Evolutionary conservation across 1,140 invertebrate genomes (phyloP).

Genomic region (Cotesia glomerata): DNA sequence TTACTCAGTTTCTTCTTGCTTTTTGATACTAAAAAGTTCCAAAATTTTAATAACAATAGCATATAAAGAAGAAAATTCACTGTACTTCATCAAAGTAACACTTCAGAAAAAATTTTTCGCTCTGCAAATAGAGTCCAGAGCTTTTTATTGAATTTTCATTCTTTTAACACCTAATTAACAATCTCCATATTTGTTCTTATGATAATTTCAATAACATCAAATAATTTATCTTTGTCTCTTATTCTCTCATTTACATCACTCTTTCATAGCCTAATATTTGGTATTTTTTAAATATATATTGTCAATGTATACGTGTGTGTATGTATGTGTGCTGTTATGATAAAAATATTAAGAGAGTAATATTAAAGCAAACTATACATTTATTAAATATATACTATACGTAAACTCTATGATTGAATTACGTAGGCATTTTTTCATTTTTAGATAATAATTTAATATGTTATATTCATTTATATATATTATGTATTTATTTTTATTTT

Average conservation of each 20-base stretch:
- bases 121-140: constrained; percentile 53
- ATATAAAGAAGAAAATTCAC: too few species aligned
- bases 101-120: too few species aligned
- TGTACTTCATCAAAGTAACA: too few species aligned
- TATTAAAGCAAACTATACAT: background rate
- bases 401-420: constrained; percentile 15
- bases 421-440: background rate
- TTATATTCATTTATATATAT: background rate
- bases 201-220: constrained; percentile 32
- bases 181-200: constrained; percentile 33
- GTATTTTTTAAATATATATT: constrained; percentile 31
- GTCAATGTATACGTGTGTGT: constrained; percentile 26
- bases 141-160: constrained; percentile 26
- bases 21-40: too few species aligned
- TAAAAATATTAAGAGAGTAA: too few species aligned
- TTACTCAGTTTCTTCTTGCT: too few species aligned
- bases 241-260: constrained; percentile 7
- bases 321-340: constrained; percentile 24
- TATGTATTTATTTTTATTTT: background rate
- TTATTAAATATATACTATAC: background rate
- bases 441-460: background rate
- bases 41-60: too few species aligned
- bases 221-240: constrained; percentile 33
- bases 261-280: background rate
- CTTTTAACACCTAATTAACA: constrained; percentile 55